Evolutionary conservation across 2,113 vertebrate genomes (phyloP), one percentile per base, ranked within the genome.

Genomic region (Ornithorhynchus anatinus): DNA sequence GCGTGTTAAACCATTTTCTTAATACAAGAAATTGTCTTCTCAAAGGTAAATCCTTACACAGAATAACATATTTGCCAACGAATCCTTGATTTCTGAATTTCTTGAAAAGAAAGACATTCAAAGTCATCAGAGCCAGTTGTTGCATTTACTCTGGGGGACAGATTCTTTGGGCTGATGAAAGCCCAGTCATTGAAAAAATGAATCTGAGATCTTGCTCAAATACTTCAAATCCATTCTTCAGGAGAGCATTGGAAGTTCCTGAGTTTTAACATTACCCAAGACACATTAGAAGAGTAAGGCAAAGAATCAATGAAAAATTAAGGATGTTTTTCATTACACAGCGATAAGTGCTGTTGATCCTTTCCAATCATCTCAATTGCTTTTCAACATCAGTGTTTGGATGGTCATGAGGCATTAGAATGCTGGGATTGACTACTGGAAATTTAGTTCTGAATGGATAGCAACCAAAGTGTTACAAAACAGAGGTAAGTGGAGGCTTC

Each of bases 331-430:
- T 86, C 85, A 89, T 91, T 87, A 86, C 72, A 72, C 38, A 38
- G 70, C 86, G 82, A 79, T 90, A 90, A 85, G 88, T 86, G 75
- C 79, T 85, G 89, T 82, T 86, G 82, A 90, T 90, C 84, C 85
- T 82, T 69, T 89, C 67, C 25, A 70, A 56, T 87, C 83, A 77
- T 47, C 59, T 88, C 84, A 75, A 70, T 72, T 82, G 72, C 56
- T 37, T 79, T 82, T 81, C 77, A 84, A 59, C 0, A 38, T 54
- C 79, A 9, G 16, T 16, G 69, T 74, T 77, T 54, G 42, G 52
- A 80, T 69, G 2, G 0, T 43, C 1, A 37, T 32, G 58, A 78
- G 61, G 38, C 60, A 58, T 87, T 77, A 65, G 70, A 75, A 74
- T 61, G 79, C 60, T 69, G 47, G 67, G 65, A 69, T 77, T 68